Evolutionary conservation across 2,113 vertebrate genomes (phyloP).

Genomic region (Phyllostomus hastatus): DNA sequence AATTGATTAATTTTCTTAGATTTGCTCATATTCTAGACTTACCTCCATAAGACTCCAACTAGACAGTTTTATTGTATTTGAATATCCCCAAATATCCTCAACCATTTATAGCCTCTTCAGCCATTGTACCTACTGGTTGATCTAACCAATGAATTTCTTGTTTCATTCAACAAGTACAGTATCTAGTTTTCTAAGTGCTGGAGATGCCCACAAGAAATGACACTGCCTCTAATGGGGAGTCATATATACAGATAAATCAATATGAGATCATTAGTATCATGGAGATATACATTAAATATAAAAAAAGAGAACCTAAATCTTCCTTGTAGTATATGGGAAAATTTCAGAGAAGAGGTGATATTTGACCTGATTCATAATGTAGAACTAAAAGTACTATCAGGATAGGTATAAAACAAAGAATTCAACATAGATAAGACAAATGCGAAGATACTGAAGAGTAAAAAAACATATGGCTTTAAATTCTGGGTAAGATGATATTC

Average conservation of each 20-base stretch:
- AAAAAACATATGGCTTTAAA: neutral
- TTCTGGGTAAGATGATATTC: neutral
- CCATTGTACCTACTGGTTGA: neutral
- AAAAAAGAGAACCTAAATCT: conserved; percentile 4
- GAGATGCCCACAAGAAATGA: neutral
- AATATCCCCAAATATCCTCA: neutral
- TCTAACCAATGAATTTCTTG: neutral
- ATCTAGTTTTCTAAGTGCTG: neutral
- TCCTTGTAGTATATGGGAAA: neutral
- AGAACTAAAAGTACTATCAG: neutral
- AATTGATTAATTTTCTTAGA: neutral
- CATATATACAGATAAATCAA: neutral
- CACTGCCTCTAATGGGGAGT: neutral
- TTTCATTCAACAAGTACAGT: neutral
- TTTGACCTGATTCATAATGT: neutral
- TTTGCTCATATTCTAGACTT: neutral
- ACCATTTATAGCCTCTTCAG: neutral
- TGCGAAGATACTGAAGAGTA: neutral
- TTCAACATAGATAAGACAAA: neutral
- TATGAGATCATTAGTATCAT: neutral
- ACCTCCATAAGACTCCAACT: neutral
- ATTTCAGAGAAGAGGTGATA: neutral
- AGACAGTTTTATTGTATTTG: neutral
- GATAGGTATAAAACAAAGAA: conserved; percentile 4
- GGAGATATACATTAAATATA: neutral